Percentiles rank a stretch among this genome's conserved stretches.
Conservation (phyloP, 2,113 vertebrate species). For the Notechis scutatus region DNA sequence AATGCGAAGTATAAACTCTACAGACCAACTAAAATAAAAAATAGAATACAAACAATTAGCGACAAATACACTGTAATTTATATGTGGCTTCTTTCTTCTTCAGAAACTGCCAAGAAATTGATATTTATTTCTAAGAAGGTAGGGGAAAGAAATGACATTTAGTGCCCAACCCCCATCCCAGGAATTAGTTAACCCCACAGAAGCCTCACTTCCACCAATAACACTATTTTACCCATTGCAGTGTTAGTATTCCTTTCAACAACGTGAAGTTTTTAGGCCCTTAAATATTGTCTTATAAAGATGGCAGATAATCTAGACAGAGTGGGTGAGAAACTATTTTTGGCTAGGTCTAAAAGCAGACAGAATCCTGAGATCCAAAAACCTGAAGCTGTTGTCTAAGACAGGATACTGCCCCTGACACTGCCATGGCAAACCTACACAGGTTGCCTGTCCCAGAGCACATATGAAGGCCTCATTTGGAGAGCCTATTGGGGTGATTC, state of each 20-base stretch:
- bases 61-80: background rate
- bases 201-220: background rate
- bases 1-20: background rate
- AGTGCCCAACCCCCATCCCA: background rate
- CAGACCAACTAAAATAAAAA: background rate
- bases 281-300: background rate
- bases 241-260: background rate
- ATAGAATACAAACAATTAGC: background rate
- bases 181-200: background rate
- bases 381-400: background rate
- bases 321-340: no score
- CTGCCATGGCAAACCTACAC: background rate
- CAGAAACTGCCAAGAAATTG: background rate
- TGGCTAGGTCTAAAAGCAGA: background rate
- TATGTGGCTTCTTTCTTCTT: background rate
- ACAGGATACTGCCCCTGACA: background rate
- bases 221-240: background rate
- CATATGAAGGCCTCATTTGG: background rate
- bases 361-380: background rate
- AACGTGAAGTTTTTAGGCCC: background rate
- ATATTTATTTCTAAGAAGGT: background rate
- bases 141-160: background rate
- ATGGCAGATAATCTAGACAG: background rate
- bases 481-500: slow-evolving; percentile 72
- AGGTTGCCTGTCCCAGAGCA: background rate